Conservation (phyloP, 2,888 invertebrate genomes). For the Lochmaea capreae region DNA sequence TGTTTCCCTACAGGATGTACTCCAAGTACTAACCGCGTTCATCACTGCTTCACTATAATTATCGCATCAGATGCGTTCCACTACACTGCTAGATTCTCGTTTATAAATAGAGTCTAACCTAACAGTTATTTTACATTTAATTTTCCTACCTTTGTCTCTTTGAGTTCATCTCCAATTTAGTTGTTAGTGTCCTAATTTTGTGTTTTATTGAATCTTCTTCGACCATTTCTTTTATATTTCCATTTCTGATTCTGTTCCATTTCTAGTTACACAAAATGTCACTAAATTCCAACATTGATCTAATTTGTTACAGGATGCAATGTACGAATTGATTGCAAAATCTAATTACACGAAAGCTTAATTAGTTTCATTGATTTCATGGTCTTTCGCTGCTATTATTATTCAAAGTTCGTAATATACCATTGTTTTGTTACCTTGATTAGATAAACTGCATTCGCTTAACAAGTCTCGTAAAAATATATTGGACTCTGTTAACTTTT, state of each 20-base stretch:
- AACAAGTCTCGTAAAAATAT: background rate
- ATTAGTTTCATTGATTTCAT: slow-evolving; percentile 32
- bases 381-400: slow-evolving; percentile 25
- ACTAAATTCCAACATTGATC: slow-evolving; percentile 4
- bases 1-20: too few species aligned
- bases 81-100: too few species aligned
- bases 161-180: too few species aligned
- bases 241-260: background rate
- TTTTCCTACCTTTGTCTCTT: too few species aligned
- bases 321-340: slow-evolving; percentile 19
- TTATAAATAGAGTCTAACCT: too few species aligned
- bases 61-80: too few species aligned
- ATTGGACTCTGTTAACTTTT: background rate
- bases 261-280: background rate
- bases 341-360: slow-evolving; percentile 17
- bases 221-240: background rate
- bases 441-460: slow-evolving; percentile 11
- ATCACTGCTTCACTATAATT: too few species aligned
- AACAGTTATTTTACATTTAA: too few species aligned
- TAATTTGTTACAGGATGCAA: slow-evolving; percentile 12
- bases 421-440: slow-evolving; percentile 30
- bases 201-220: background rate
- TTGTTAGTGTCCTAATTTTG: too few species aligned
- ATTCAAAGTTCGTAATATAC: slow-evolving; percentile 29
- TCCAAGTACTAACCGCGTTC: too few species aligned